Evolutionary conservation across 2,888 invertebrate species (phyloP).

Genomic region (Trachelus iudaicus): DNA sequence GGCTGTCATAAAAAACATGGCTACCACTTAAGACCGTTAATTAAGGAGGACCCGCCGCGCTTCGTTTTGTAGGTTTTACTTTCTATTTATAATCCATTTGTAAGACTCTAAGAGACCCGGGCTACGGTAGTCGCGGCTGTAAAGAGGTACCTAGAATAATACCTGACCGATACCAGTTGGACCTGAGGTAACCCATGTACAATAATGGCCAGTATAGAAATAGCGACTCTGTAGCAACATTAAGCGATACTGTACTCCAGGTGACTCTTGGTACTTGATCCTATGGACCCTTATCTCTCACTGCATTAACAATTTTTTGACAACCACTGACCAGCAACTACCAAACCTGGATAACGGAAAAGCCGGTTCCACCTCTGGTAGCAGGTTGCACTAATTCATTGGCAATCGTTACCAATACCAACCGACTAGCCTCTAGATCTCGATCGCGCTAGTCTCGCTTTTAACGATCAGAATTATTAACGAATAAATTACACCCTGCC

Average conservation of each 20-base stretch:
- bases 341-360: not conserved
- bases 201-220: not conserved
- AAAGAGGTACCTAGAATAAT: not conserved
- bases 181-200: not conserved
- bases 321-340: not conserved
- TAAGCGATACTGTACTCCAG: too few species aligned
- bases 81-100: slow-evolving; percentile 21
- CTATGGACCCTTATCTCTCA: not conserved
- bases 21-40: slow-evolving; percentile 14
- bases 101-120: not conserved
- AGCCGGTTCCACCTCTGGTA: not conserved
- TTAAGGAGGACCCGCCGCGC: slow-evolving; percentile 12
- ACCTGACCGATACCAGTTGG: not conserved
- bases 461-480: not conserved
- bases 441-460: not conserved
- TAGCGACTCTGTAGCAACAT: not conserved
- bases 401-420: not conserved
- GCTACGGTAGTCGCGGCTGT: not conserved
- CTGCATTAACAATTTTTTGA: not conserved
- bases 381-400: not conserved
- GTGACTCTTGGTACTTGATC: not conserved
- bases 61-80: slow-evolving; percentile 20
- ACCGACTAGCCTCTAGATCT: not conserved
- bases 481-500: not conserved
- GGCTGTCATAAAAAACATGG: slow-evolving; percentile 13